These are phyloP conservation scores for Labia minor DNA, from an alignment of 2,888 invertebrate genomes.

Conservation along the genomic window DNA sequence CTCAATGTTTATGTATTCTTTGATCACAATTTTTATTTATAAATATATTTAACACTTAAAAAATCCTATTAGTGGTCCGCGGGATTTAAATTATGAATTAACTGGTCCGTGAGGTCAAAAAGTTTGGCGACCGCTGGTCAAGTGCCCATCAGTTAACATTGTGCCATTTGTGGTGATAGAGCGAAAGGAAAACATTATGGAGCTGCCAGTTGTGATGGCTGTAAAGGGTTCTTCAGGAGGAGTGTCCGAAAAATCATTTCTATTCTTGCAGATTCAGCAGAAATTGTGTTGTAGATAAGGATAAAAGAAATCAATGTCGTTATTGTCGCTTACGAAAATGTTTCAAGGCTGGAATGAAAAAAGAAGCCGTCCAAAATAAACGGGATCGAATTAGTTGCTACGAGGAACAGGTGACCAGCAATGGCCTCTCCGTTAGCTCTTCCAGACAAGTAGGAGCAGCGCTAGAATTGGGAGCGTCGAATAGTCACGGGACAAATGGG, in stretches of 20 bases:
- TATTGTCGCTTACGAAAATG: constrained; percentile 92
- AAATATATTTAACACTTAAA: too few species aligned
- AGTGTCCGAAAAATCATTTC: constrained; percentile 61
- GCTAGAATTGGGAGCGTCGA: constrained; percentile 45
- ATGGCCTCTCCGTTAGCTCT: constrained; percentile 77
- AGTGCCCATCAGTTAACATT: constrained; percentile 41
- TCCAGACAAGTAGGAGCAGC: constrained; percentile 81
- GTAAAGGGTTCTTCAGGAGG: constrained; percentile 88
- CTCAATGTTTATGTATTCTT: too few species aligned
- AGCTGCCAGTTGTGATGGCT: constrained; percentile 92
- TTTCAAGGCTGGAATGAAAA: constrained; percentile 96
- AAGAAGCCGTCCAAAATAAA: constrained; percentile 98
- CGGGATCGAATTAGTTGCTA: constrained; percentile 94
- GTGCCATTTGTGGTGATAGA: constrained; percentile 91
- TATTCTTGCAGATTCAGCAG: constrained; percentile 64
- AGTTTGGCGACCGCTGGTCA: too few species aligned
- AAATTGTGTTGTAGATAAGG: constrained; percentile 90
- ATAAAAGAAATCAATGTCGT: constrained; percentile 93
- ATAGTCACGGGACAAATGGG: too few species aligned
- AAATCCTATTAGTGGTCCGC: too few species aligned
- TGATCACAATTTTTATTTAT: too few species aligned
- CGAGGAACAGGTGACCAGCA: constrained; percentile 68
- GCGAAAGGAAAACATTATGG: constrained; percentile 97
- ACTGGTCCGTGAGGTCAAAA: too few species aligned
- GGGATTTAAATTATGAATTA: too few species aligned